Evolutionary conservation across 1,140 invertebrate genomes (phyloP).

Genomic region (Pectinophora gossypiella): DNA sequence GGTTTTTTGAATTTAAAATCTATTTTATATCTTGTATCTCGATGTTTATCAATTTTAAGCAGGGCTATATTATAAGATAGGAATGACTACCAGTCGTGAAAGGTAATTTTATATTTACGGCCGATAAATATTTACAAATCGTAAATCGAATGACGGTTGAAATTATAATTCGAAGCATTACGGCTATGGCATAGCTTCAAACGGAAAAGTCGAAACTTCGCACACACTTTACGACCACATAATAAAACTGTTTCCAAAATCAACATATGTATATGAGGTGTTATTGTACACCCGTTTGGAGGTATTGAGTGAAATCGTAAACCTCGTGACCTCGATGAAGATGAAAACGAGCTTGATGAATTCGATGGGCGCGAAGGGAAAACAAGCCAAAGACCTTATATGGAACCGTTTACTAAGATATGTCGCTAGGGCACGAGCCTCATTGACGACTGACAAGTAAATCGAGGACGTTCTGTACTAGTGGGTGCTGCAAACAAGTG

Average conservation of each 20-base stretch:
- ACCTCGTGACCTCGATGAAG: slow-evolving; percentile 47
- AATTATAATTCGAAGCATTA: slow-evolving; percentile 9
- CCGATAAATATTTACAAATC: slow-evolving; percentile 50
- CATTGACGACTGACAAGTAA: not conserved
- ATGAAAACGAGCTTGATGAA: slow-evolving; percentile 11
- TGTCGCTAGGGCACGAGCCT: no score
- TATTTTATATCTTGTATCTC: no score
- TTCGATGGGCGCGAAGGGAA: not conserved
- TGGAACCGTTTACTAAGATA: no score
- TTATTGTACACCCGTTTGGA: slow-evolving; percentile 27
- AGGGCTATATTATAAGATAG: no score
- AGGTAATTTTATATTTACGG: slow-evolving; percentile 38
- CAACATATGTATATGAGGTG: slow-evolving; percentile 38
- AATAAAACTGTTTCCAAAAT: slow-evolving; percentile 37
- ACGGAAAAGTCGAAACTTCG: slow-evolving; percentile 23
- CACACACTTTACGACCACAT: slow-evolving; percentile 20
- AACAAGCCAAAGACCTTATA: not conserved
- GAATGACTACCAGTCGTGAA: no score
- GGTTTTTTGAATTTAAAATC: no score
- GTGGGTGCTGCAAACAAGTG: slow-evolving; percentile 14
- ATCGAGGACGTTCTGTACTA: not conserved
- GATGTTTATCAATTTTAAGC: no score
- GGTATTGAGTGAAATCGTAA: slow-evolving; percentile 49
- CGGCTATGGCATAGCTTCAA: no score
- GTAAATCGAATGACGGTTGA: slow-evolving; percentile 35